Conservation (phyloP, 2,888 invertebrate genomes). For the Monopis laevigella region DNA sequence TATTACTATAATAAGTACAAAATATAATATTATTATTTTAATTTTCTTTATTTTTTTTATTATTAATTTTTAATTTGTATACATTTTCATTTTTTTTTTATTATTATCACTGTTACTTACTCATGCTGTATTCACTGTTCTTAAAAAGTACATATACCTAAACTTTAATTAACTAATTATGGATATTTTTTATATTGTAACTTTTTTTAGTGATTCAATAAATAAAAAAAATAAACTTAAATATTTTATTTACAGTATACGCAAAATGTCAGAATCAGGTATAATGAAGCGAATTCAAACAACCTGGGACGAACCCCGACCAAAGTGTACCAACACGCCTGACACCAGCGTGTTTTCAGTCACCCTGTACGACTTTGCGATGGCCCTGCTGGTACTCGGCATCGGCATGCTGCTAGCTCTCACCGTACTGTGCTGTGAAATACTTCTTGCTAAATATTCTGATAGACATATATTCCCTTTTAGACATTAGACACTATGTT, state of each 20-base stretch:
- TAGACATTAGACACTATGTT: background rate
- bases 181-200: too few species aligned
- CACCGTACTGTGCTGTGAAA: slow-evolving; percentile 39
- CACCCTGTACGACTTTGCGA: slow-evolving; percentile 66
- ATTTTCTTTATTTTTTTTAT: too few species aligned
- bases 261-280: slow-evolving; percentile 67
- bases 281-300: slow-evolving; percentile 65
- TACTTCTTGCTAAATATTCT: slow-evolving; percentile 18
- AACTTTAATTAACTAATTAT: too few species aligned
- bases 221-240: too few species aligned
- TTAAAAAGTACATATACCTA: too few species aligned
- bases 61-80: too few species aligned
- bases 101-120: too few species aligned
- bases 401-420: slow-evolving; percentile 51
- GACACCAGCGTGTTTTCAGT: slow-evolving; percentile 59
- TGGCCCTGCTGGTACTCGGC: slow-evolving; percentile 59
- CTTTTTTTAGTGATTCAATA: too few species aligned
- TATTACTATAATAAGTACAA: too few species aligned
- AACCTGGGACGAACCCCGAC: slow-evolving; percentile 68
- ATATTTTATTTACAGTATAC: slow-evolving; percentile 53
- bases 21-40: too few species aligned
- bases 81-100: too few species aligned
- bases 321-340: slow-evolving; percentile 61
- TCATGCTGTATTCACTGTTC: too few species aligned
- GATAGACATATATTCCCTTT: slow-evolving; percentile 3